A percentile compares a stretch with the other conserved stretches of the same genome.
Evolutionary conservation across 1,140 invertebrate species (phyloP).

Genomic region (Trachelipus rathkii): DNA sequence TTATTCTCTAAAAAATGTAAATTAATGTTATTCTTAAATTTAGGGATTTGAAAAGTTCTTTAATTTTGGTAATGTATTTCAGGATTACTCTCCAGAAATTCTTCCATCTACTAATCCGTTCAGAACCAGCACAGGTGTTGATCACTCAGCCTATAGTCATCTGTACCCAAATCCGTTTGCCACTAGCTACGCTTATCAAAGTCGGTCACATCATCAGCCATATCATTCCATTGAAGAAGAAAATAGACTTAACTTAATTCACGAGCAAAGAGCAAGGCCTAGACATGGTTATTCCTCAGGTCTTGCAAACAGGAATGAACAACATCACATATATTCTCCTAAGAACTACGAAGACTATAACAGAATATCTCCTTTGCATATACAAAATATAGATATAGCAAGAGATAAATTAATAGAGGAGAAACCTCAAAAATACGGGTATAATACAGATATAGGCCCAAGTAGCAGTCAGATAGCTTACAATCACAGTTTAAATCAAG

Average conservation of each 20-base stretch:
- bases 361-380: neutral
- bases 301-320: neutral
- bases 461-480: slow-evolving; percentile 1
- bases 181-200: neutral
- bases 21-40: no score
- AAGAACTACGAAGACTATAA: neutral
- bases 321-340: neutral
- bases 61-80: neutral
- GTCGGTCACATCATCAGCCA: neutral
- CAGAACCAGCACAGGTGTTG: neutral
- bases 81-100: neutral
- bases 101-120: neutral
- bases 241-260: neutral
- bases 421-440: neutral
- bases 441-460: neutral
- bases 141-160: neutral
- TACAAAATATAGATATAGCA: neutral
- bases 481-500: slow-evolving; percentile 7
- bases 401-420: neutral
- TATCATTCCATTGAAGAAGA: neutral
- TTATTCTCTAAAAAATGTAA: no score
- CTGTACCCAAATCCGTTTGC: neutral
- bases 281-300: neutral
- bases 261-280: neutral
- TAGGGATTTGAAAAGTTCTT: no score